phyloP scores from a whole-genome alignment of 2,113 vertebrate genomes.

The Alexandromys fortis region DNA sequence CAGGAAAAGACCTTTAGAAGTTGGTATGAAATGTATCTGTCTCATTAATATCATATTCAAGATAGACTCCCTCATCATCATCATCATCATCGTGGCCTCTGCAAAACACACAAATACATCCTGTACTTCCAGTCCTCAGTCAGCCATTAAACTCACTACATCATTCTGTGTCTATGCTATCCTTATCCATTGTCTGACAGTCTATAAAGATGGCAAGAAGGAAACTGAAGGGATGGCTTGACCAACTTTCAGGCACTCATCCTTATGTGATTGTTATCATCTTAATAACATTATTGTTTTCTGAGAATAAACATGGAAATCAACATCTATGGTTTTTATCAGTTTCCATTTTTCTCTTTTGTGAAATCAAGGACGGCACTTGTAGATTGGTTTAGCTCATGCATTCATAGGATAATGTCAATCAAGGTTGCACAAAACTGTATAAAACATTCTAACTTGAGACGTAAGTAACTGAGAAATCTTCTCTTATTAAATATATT shows the following conservation, averaged over 20 bases:
- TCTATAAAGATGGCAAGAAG: background rate
- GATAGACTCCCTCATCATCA: background rate
- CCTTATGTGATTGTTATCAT: constrained; percentile 12
- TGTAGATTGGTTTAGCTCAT: background rate
- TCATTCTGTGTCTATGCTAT: background rate
- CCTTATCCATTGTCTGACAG: background rate
- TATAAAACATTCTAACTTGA: background rate
- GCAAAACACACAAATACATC: background rate
- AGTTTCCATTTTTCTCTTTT: constrained; percentile 27
- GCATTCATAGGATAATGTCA: background rate
- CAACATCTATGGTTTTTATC: background rate
- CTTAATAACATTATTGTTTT: constrained; percentile 31
- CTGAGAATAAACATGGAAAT: constrained; percentile 7
- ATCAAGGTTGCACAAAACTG: background rate
- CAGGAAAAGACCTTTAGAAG: background rate
- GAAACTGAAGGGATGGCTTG: background rate
- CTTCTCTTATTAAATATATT: constrained; percentile 18
- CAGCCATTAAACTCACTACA: background rate
- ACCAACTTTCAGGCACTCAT: constrained; percentile 1
- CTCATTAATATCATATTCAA: background rate
- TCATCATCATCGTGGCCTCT: background rate
- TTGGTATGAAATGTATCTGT: background rate
- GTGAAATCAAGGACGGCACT: constrained; percentile 12
- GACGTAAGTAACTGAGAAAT: background rate
- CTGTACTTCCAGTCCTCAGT: constrained; percentile 11